Percentiles rank a stretch among this genome's conserved stretches.
Conservation (phyloP, 2,888 invertebrate species). For the Drosophila setosimentum region DNA sequence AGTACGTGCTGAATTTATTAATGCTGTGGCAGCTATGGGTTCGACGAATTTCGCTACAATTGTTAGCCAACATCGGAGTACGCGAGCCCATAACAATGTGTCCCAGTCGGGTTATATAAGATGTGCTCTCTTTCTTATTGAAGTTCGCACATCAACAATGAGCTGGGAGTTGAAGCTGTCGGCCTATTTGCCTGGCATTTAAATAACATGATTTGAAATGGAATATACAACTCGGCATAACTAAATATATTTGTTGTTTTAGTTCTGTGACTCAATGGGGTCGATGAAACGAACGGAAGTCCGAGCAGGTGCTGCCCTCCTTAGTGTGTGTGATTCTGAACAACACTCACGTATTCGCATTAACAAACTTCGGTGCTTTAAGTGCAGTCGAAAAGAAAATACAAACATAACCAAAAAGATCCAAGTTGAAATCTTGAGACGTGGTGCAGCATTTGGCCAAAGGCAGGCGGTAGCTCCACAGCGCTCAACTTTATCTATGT, state of each 20-base stretch:
- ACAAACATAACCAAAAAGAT: slow-evolving; percentile 31
- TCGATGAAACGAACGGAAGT: slow-evolving; percentile 12
- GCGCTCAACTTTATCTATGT: slow-evolving; percentile 56
- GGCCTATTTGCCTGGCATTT: slow-evolving; percentile 48
- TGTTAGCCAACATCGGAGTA: slow-evolving; percentile 13
- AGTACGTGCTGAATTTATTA: slow-evolving; percentile 79
- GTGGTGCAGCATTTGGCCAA: slow-evolving; percentile 8
- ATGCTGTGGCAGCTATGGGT: slow-evolving; percentile 44
- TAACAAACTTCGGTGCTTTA: slow-evolving; percentile 74
- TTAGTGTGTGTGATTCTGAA: slow-evolving; percentile 44
- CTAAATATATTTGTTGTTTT: slow-evolving; percentile 10
- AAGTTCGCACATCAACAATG: slow-evolving; percentile 66
- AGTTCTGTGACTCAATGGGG: slow-evolving; percentile 15
- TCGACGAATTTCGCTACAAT: slow-evolving; percentile 12
- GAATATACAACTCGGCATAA: slow-evolving; percentile 35
- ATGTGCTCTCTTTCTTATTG: slow-evolving; percentile 50
- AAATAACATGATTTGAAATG: slow-evolving; percentile 53
- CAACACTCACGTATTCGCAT: slow-evolving; percentile 75
- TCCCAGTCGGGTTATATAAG: slow-evolving; percentile 64
- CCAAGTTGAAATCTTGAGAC: slow-evolving; percentile 4
- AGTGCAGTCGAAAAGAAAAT: slow-evolving; percentile 72
- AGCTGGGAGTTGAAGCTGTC: slow-evolving; percentile 23
- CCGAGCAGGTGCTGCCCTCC: slow-evolving; percentile 18
- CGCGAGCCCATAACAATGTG: slow-evolving; percentile 43
- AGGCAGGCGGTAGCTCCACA: slow-evolving; percentile 6